These are phyloP conservation scores for Stenodera caucasica DNA, from an alignment of 2,888 invertebrate species.

Conservation along the genomic window DNA sequence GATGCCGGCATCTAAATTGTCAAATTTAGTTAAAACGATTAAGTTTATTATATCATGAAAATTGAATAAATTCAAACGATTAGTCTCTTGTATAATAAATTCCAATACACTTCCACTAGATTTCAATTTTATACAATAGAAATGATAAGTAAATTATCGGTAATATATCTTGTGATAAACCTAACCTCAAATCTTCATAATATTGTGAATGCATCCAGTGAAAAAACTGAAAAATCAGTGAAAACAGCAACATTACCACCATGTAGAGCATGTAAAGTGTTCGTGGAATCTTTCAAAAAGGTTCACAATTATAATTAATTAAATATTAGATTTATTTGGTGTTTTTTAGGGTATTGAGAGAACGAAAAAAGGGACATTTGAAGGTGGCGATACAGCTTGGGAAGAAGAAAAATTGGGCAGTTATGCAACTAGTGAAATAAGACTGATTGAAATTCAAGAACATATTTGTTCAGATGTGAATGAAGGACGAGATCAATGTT, in stretches of 20 bases:
- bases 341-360: conserved; percentile 69
- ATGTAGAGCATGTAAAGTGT: conserved; percentile 75
- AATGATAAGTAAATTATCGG: conserved; percentile 9
- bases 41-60: background rate
- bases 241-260: conserved; percentile 61
- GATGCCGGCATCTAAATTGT: background rate
- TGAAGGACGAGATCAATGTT: conserved; percentile 78
- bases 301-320: conserved; percentile 34
- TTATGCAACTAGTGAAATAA: conserved; percentile 84
- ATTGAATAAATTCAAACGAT: background rate
- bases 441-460: conserved; percentile 90
- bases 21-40: background rate
- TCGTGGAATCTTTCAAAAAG: conserved; percentile 75
- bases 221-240: conserved; percentile 7
- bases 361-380: conserved; percentile 85
- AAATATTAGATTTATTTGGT: background rate
- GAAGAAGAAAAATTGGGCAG: conserved; percentile 84
- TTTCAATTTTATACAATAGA: conserved; percentile 10
- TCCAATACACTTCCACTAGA: background rate
- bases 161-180: conserved; percentile 16
- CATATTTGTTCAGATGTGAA: conserved; percentile 75
- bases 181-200: conserved; percentile 23
- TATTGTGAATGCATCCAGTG: conserved; percentile 10
- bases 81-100: background rate
- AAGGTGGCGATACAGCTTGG: conserved; percentile 93